phyloP scores from a whole-genome alignment of 2,888 invertebrate genomes.

The Hydroisotoma schaefferi region DNA sequence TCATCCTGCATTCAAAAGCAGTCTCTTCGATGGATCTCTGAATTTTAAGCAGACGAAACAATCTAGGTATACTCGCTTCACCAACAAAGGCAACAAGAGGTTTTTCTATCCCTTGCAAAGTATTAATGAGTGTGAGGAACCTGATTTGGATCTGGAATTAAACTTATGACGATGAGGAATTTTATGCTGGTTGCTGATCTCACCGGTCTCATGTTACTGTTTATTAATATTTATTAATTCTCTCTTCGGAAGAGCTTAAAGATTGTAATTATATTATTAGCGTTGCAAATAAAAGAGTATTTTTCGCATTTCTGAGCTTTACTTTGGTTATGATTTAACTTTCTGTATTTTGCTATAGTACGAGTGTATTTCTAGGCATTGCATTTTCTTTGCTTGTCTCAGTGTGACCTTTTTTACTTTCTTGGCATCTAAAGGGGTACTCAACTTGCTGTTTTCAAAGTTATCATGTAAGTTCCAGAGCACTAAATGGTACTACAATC shows the following conservation, averaged over 20 bases:
- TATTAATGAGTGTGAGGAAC: constrained; percentile 8
- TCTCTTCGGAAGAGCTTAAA: background rate
- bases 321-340: too few relatives aligned
- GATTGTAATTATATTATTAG: background rate
- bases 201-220: too few relatives aligned
- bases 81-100: background rate
- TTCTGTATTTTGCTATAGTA: too few relatives aligned
- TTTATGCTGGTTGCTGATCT: background rate
- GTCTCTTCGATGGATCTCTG: background rate
- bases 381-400: too few relatives aligned
- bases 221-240: background rate
- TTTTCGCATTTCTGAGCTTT: too few relatives aligned
- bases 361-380: too few relatives aligned
- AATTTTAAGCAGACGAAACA: background rate
- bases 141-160: background rate
- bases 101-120: background rate
- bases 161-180: background rate
- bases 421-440: too few relatives aligned
- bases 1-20: constrained; percentile 8
- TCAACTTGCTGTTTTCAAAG: too few relatives aligned
- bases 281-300: too few relatives aligned
- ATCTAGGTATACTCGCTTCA: background rate
- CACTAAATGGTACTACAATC: too few relatives aligned
- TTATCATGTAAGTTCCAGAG: too few relatives aligned
- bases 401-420: too few relatives aligned